These are phyloP conservation scores for Porites lobata DNA, from an alignment of 92 coral and sea anemone species.

Conservation along the genomic window DNA sequence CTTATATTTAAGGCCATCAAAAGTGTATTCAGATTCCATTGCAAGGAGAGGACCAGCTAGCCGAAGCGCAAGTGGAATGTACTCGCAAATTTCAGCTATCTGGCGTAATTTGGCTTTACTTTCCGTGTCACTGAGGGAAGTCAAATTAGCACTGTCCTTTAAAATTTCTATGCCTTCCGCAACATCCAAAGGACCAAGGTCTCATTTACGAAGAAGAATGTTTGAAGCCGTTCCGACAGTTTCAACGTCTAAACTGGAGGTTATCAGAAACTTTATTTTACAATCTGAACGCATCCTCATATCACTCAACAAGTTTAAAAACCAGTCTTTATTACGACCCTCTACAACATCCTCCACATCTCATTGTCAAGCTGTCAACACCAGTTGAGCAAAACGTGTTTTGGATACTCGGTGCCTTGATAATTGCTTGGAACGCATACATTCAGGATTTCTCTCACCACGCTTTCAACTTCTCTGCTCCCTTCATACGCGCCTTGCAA, in stretches of 20 bases:
- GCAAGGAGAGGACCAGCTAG: background rate
- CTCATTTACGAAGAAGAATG: background rate
- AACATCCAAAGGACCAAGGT: background rate
- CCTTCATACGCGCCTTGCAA: background rate
- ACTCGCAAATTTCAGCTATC: background rate
- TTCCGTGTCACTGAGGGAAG: background rate
- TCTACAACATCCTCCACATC: background rate
- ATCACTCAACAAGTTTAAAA: background rate
- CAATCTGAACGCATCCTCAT: background rate
- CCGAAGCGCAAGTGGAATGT: background rate
- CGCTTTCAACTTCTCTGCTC: background rate
- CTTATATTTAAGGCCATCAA: background rate
- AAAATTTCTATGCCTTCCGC: background rate
- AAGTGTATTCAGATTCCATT: background rate
- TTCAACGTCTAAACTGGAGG: background rate
- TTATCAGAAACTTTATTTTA: background rate
- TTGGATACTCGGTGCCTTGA: background rate
- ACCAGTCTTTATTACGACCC: no score
- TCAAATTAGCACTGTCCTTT: background rate
- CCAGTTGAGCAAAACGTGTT: background rate
- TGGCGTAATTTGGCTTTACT: background rate
- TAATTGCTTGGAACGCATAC: background rate
- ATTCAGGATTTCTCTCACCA: background rate
- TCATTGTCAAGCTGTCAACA: background rate
- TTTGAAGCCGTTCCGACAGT: background rate